Conservation (phyloP, 2,888 invertebrate species). For the Uloborus plumipes region DNA sequence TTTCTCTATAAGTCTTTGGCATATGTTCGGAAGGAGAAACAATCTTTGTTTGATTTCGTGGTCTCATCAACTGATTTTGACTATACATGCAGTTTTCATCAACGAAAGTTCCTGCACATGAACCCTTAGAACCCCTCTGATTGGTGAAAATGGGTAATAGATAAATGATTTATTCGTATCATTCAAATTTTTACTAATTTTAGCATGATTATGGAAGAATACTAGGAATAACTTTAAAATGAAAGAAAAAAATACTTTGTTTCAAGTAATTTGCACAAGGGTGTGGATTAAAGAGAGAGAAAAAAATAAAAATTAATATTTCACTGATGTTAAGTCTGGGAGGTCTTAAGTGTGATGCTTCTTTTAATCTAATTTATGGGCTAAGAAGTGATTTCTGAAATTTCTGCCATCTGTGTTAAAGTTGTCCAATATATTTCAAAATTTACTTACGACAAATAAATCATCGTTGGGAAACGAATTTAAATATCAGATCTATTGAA, state of each 20-base stretch:
- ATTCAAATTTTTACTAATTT: conserved; percentile 4
- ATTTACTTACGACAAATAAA: too few relatives aligned
- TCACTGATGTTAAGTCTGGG: too few relatives aligned
- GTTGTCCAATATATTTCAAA: too few relatives aligned
- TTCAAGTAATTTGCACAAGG: conserved; percentile 18
- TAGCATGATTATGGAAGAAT: conserved; percentile 19
- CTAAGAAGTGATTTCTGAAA: too few relatives aligned
- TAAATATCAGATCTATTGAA: too few relatives aligned
- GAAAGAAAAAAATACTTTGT: neutral
- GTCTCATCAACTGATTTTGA: neutral
- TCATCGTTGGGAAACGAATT: too few relatives aligned
- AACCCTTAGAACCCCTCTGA: conserved; percentile 1
- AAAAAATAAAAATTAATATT: too few relatives aligned
- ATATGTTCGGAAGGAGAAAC: conserved; percentile 6
- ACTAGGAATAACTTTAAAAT: neutral
- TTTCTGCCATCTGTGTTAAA: too few relatives aligned
- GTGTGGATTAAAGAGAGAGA: too few relatives aligned
- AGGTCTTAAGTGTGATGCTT: too few relatives aligned
- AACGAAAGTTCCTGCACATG: conserved; percentile 5
- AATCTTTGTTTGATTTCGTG: conserved; percentile 7
- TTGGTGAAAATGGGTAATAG: conserved; percentile 10
- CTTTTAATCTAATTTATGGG: too few relatives aligned
- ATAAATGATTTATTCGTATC: neutral
- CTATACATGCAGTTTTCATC: neutral
- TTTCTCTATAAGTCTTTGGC: too few relatives aligned